phyloP scores from a whole-genome alignment of 2,113 vertebrate genomes.

The Ctenodactylus gundi region DNA sequence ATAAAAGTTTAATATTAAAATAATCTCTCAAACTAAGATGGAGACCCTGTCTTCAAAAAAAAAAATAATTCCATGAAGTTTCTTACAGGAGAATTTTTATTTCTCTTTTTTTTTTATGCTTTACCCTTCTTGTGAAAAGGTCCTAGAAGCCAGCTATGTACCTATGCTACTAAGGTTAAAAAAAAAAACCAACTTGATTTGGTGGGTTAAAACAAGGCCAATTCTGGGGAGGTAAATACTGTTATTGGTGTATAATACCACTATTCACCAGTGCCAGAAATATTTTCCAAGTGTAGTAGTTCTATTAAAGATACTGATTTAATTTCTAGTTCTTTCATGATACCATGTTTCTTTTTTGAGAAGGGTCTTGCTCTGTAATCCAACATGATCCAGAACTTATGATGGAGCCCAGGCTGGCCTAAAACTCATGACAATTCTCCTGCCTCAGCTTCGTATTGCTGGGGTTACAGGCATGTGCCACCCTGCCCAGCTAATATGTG shows the following conservation, averaged over 20 bases:
- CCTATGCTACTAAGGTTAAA: slow-evolving; percentile 87
- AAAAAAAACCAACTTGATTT: slow-evolving; percentile 84
- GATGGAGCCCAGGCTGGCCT: too few relatives aligned
- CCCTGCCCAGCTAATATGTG: too few relatives aligned
- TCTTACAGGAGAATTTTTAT: slow-evolving; percentile 42
- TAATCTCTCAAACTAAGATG: too few relatives aligned
- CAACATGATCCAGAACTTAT: too few relatives aligned
- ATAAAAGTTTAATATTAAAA: too few relatives aligned
- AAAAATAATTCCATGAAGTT: not conserved
- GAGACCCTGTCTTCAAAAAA: too few relatives aligned
- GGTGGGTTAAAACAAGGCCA: slow-evolving; percentile 88
- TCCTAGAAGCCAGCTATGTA: slow-evolving; percentile 91
- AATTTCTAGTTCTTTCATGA: not conserved
- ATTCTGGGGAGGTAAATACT: slow-evolving; percentile 85
- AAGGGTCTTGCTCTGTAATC: too few relatives aligned
- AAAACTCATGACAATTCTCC: too few relatives aligned
- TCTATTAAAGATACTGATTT: slow-evolving; percentile 83
- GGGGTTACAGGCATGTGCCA: too few relatives aligned
- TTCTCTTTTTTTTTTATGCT: slow-evolving; percentile 36
- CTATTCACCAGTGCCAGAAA: slow-evolving; percentile 87
- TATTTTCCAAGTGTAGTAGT: slow-evolving; percentile 84
- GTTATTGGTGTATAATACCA: slow-evolving; percentile 90
- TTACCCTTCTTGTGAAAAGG: slow-evolving; percentile 80
- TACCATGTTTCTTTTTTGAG: too few relatives aligned
- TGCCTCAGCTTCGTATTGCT: too few relatives aligned